Conservation (phyloP, 1,140 invertebrate genomes). For the Melanaphis sacchari region DNA sequence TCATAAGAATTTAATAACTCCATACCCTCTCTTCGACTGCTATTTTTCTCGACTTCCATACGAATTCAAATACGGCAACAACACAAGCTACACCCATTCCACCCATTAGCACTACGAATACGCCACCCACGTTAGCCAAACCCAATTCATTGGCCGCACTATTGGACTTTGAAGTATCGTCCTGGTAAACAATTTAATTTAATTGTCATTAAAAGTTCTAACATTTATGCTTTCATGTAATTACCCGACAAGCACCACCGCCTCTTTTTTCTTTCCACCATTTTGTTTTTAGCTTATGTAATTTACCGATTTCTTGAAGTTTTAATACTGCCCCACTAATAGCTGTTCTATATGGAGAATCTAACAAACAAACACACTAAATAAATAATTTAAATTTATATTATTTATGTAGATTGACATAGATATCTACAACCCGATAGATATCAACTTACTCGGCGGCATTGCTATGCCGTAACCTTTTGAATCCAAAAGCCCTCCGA, state of each 20-base stretch:
- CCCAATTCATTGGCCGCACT: slow-evolving; percentile 85
- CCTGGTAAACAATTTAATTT: slow-evolving; percentile 66
- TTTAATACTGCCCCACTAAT: slow-evolving; percentile 89
- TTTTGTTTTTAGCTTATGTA: slow-evolving; percentile 90
- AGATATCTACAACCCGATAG: too few species aligned
- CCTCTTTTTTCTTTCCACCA: slow-evolving; percentile 90
- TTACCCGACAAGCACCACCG: slow-evolving; percentile 73
- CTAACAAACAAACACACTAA: slow-evolving; percentile 64
- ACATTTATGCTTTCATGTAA: slow-evolving; percentile 58
- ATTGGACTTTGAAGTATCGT: slow-evolving; percentile 83
- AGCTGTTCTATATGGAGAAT: slow-evolving; percentile 84
- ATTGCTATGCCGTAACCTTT: slow-evolving; percentile 95
- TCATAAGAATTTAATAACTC: background rate
- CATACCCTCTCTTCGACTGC: slow-evolving; percentile 85
- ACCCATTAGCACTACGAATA: slow-evolving; percentile 92
- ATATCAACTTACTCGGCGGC: slow-evolving; percentile 78
- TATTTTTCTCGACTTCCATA: slow-evolving; percentile 92
- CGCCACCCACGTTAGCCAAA: slow-evolving; percentile 91
- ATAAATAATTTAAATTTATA: background rate
- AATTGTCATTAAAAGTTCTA: background rate
- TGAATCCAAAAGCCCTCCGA: slow-evolving; percentile 87
- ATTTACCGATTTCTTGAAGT: slow-evolving; percentile 90
- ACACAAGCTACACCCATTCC: slow-evolving; percentile 89
- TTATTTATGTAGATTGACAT: background rate
- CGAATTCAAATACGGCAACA: slow-evolving; percentile 89